Percentiles rank a stretch among this genome's conserved stretches.
Evolutionary conservation across 2,113 vertebrate species (phyloP).

Genomic region (Thunnus maccoyii): DNA sequence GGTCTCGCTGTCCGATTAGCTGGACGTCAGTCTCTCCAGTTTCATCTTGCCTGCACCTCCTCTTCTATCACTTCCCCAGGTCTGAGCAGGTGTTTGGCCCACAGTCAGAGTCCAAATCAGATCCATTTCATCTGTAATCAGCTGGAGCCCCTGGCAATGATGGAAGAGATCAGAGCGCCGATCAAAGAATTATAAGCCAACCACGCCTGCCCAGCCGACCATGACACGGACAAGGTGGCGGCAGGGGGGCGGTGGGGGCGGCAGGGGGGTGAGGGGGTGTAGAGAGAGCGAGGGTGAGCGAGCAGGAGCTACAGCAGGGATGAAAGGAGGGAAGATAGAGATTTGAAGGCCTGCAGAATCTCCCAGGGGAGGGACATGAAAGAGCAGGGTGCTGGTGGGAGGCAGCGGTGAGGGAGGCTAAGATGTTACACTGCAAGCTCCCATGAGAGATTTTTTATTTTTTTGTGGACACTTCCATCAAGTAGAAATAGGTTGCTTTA

Average conservation of each 20-base stretch:
- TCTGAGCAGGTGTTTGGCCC: slow-evolving; percentile 80
- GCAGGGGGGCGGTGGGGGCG: background rate
- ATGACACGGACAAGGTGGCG: slow-evolving; percentile 60
- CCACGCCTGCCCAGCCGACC: slow-evolving; percentile 74
- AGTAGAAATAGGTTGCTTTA: slow-evolving; percentile 57
- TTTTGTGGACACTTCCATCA: slow-evolving; percentile 46
- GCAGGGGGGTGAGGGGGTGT: background rate
- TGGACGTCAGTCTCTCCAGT: slow-evolving; percentile 35
- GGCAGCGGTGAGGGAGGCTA: slow-evolving; percentile 41
- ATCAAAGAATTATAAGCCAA: slow-evolving; percentile 76
- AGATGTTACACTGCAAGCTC: slow-evolving; percentile 49
- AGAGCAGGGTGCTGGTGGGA: slow-evolving; percentile 43
- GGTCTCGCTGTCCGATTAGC: slow-evolving; percentile 41
- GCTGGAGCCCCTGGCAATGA: slow-evolving; percentile 76
- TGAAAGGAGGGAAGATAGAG: slow-evolving; percentile 72
- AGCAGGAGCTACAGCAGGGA: slow-evolving; percentile 54
- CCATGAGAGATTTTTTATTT: slow-evolving; percentile 35
- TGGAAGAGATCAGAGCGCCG: slow-evolving; percentile 75
- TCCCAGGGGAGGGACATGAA: slow-evolving; percentile 70
- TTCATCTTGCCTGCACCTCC: slow-evolving; percentile 58
- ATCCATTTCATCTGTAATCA: slow-evolving; percentile 83
- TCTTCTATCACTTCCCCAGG: slow-evolving; percentile 45
- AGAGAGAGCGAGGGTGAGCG: slow-evolving; percentile 4
- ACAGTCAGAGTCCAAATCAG: slow-evolving; percentile 75
- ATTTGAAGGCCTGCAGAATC: slow-evolving; percentile 59